phyloP scores from a whole-genome alignment of 2,797 vertebrate species.

The Brachymystax lenok region DNA sequence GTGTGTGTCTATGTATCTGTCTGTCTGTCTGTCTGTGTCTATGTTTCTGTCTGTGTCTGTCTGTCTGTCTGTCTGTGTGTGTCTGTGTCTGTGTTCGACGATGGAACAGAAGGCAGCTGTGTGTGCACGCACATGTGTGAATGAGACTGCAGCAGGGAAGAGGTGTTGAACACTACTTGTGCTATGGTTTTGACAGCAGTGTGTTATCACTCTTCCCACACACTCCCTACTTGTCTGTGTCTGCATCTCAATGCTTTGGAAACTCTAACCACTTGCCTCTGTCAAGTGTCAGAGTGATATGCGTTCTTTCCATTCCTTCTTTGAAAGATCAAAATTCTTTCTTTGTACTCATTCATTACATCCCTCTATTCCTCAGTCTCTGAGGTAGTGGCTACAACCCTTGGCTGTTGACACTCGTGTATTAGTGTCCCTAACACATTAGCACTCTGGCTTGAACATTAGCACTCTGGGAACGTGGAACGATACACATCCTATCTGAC shows the following conservation, averaged over 20 bases:
- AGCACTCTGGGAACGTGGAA: not conserved
- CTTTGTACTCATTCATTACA: not conserved
- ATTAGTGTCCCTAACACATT: conserved; percentile 5
- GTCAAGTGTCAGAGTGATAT: not conserved
- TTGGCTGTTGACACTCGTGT: not conserved
- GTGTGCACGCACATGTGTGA: not conserved
- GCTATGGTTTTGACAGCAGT: not conserved
- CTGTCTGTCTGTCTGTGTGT: not conserved
- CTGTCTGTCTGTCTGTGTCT: not conserved
- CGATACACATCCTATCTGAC: conserved; percentile 1
- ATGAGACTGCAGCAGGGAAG: not conserved
- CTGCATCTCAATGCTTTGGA: conserved; percentile 1
- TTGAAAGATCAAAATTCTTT: not conserved
- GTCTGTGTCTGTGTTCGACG: not conserved
- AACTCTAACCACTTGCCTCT: not conserved
- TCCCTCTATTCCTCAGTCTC: not conserved
- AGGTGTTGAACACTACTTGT: conserved; percentile 6
- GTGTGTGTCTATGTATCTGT: not conserved
- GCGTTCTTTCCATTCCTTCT: not conserved
- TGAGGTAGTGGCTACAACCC: not conserved
- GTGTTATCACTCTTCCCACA: not conserved
- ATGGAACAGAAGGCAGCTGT: not conserved
- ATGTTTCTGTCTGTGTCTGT: not conserved
- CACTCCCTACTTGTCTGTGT: conserved; percentile 8
- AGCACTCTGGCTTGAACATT: not conserved